Base-by-base conservation (phyloP, 2,797 vertebrate genomes). In the Pipistrellus pipistrellus region DNA sequence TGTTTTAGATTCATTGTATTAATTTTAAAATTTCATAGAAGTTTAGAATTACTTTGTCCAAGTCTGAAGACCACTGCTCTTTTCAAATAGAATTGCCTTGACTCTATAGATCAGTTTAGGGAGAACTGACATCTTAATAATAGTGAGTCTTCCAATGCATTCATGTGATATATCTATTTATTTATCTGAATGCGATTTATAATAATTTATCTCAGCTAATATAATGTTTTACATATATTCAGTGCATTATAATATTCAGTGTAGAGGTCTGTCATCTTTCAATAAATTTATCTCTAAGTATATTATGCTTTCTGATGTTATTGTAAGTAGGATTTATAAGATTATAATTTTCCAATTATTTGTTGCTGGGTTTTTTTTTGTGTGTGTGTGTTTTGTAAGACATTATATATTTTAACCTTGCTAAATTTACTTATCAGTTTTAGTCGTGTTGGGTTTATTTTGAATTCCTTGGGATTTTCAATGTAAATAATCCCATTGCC, bases 151-250 rank as follows among this genome's bases (percentile, higher is more conserved):
- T 69, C 30, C n/a, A 57, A 2, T 83, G 3, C 64, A 46, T 7
- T 35, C 77, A 73, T 57, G 25, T 80, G 57, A 46, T 53, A 20
- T 18, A 55, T 69, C 25, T 71, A 23, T 57, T 69, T 46, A 57
- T 85, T 81, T 72, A 51, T 66, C 80, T 88, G 93, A 91, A 75
- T 85, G 35, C 48, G 89, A 17, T 73, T 89, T 76, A n/a, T n/a
- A n/a, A n/a, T n/a, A 23, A 71, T 76, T 64, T 85, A 14, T 62
- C 82, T 85, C 25, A n/a, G 48, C 38, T 75, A 68, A 75, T 38
- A 46, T 53, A 30, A 41, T 64, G 2, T 51, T 51, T 59, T 81
- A 55, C 53, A 48, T 48, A 71, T 35, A 21, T 48, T 46, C 51
- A 21, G 59, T 66, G 12, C 62, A 71, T 71, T 78, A 21, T 35